A percentile compares a stretch with the other conserved stretches of the same genome.
Conservation (phyloP, 2,888 invertebrate genomes). For the Ophion obscuratus region DNA sequence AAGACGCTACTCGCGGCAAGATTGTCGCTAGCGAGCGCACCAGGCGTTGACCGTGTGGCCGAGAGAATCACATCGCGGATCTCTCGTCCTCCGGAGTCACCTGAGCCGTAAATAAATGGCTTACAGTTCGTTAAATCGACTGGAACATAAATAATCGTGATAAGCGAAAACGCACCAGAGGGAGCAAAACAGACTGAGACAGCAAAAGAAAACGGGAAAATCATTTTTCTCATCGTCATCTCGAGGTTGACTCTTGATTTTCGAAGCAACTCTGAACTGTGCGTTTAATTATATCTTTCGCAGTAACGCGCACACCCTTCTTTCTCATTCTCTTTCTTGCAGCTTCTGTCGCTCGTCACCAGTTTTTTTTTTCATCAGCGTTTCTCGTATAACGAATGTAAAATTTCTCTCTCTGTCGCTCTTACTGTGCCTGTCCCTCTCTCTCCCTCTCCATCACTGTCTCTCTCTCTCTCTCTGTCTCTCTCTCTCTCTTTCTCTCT, state of each 20-base stretch:
- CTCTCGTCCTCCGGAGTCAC: conserved; percentile 38
- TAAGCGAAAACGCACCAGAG: conserved; percentile 55
- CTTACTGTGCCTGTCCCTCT: neutral
- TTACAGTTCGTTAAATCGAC: conserved; percentile 67
- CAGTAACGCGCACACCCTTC: conserved; percentile 4
- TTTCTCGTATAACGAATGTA: conserved; percentile 45
- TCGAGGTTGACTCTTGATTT: conserved; percentile 40
- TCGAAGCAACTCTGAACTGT: conserved; percentile 58
- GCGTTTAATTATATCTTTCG: conserved; percentile 46
- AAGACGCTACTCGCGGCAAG: conserved; percentile 46
- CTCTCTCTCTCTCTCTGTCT: neutral
- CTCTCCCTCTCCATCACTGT: conserved; percentile 2
- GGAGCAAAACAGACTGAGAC: conserved; percentile 1
- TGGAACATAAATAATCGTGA: conserved; percentile 65
- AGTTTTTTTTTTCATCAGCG: conserved; percentile 53
- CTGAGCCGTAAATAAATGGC: conserved; percentile 65
- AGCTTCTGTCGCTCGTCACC: conserved; percentile 41
- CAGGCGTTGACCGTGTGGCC: conserved; percentile 52
- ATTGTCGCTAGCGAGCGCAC: conserved; percentile 15
- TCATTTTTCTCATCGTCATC: conserved; percentile 15
- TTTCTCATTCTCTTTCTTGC: neutral
- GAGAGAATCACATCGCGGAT: conserved; percentile 54
- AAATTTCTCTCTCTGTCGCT: neutral
- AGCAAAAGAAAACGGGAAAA: conserved; percentile 39
- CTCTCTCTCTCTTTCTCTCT: neutral